These are phyloP conservation scores for Electrophaes corylata DNA, from an alignment of 2,888 invertebrate genomes.

Conservation along the genomic window DNA sequence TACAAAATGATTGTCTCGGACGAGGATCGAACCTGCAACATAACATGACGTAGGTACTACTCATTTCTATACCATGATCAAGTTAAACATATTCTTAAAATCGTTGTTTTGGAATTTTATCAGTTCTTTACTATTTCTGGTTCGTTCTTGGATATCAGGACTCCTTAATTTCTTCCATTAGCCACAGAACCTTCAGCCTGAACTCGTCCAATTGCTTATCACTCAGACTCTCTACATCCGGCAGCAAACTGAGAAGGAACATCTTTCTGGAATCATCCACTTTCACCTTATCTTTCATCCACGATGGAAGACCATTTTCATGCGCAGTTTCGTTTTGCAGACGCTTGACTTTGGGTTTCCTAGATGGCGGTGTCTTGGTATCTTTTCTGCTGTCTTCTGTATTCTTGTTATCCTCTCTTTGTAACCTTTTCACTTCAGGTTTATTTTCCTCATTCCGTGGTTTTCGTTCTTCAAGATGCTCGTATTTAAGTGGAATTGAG, in stretches of 20 bases:
- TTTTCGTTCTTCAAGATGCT: neutral
- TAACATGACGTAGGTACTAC: too few relatives aligned
- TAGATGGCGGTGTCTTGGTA: neutral
- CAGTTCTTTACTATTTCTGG: too few relatives aligned
- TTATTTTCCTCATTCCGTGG: neutral
- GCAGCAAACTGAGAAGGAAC: constrained; percentile 33
- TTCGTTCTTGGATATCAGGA: neutral
- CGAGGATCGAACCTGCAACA: too few relatives aligned
- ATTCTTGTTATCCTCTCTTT: neutral
- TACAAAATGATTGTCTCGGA: too few relatives aligned
- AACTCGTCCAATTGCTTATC: constrained; percentile 30
- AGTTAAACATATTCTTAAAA: too few relatives aligned
- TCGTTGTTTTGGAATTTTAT: too few relatives aligned
- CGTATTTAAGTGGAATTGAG: neutral
- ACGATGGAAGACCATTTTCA: constrained; percentile 4
- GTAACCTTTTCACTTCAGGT: neutral
- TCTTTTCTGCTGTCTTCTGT: too few relatives aligned
- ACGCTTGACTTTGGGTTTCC: neutral
- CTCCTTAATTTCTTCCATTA: constrained; percentile 28
- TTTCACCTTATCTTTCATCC: constrained; percentile 19
- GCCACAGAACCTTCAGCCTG: constrained; percentile 27
- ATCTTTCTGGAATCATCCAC: constrained; percentile 28
- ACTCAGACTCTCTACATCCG: constrained; percentile 29
- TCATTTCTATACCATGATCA: too few relatives aligned
- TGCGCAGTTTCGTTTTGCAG: neutral